A percentile compares a stretch with the other conserved stretches of the same genome.
These are phyloP conservation scores for Sphecodes monilicornis DNA, from an alignment of 2,888 invertebrate species.

Conservation along the genomic window DNA sequence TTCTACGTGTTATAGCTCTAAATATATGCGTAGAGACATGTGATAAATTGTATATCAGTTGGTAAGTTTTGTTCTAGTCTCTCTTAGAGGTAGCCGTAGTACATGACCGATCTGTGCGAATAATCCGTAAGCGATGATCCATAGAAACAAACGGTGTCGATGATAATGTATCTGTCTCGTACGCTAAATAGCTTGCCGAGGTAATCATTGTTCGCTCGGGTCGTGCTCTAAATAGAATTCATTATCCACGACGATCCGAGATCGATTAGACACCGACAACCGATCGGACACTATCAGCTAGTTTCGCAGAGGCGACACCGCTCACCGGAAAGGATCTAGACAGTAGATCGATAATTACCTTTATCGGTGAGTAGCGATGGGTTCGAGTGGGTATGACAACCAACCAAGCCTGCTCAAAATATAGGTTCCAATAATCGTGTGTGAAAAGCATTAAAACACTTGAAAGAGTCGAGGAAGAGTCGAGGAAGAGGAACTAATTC, in stretches of 20 bases:
- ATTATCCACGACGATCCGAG: slow-evolving; percentile 41
- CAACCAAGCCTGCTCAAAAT: too few species aligned
- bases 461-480: too few species aligned
- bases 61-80: slow-evolving; percentile 77
- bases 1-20: slow-evolving; percentile 77
- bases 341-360: background rate
- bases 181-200: background rate
- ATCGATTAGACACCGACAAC: slow-evolving; percentile 53
- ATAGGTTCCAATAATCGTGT: too few species aligned
- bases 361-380: background rate
- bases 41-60: slow-evolving; percentile 77
- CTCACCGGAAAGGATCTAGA: slow-evolving; percentile 28
- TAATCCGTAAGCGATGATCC: slow-evolving; percentile 2
- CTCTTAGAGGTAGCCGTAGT: slow-evolving; percentile 73
- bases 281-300: slow-evolving; percentile 40
- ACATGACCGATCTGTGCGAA: slow-evolving; percentile 49
- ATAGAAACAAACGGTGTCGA: background rate
- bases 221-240: slow-evolving; percentile 52
- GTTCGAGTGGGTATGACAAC: background rate
- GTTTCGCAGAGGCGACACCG: slow-evolving; percentile 47
- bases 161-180: background rate
- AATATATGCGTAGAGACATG: slow-evolving; percentile 75
- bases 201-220: slow-evolving; percentile 50
- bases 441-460: too few species aligned
- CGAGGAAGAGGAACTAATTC: too few species aligned